Base-by-base conservation (phyloP, 2,113 vertebrate genomes). In the Neopipo cinnamomea region DNA sequence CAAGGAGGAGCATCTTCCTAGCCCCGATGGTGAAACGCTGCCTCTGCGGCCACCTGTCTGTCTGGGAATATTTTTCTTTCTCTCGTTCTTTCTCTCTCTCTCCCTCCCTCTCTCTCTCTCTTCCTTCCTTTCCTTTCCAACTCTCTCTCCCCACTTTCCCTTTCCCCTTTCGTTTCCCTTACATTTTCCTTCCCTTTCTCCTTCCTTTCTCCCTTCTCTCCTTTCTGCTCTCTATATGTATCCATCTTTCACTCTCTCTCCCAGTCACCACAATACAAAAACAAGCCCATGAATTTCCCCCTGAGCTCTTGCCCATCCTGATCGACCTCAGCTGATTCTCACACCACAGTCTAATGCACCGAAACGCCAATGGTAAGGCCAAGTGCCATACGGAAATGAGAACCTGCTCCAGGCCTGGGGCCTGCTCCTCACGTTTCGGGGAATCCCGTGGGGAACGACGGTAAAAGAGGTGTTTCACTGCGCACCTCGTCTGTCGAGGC, bases 361-460 rank as follows among this genome's bases (percentile, higher is more conserved):
- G 4, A 59, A 79, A n/a, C 20, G 16, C 74, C 31, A 5, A 10
- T 46, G 31, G 28, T 19, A 66, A 42, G 28, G 49, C 61, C 70
- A 24, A 46, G 74, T 3, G 21, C 28, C 14, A 9, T 37, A 33
- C 2, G 3, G 24, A 56, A 55, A 14, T 3, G 7, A 89, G 31
- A 42, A 41, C 14, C 44, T 2, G 0, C 23, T 63, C 10, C 37
- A 18, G 22, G 33, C 20, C 23, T 14, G 18, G 21, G 21, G 7
- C 1, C 53, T 71, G 12, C 7, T 85, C 61, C 68, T 63, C n/a
- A 7, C 3, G 3, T n/a, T 73, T 39, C 11, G 11, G 33, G 42
- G 41, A 19, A 35, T 28, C n/a, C 27, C 24, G 2, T 20, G 6
- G 6, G 7, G 14, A 9, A 2, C 5, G 7, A 27, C 6, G 1